These are phyloP conservation scores for Pomatorhinus ruficollis DNA, from an alignment of 2,113 vertebrate species.

Conservation along the genomic window DNA sequence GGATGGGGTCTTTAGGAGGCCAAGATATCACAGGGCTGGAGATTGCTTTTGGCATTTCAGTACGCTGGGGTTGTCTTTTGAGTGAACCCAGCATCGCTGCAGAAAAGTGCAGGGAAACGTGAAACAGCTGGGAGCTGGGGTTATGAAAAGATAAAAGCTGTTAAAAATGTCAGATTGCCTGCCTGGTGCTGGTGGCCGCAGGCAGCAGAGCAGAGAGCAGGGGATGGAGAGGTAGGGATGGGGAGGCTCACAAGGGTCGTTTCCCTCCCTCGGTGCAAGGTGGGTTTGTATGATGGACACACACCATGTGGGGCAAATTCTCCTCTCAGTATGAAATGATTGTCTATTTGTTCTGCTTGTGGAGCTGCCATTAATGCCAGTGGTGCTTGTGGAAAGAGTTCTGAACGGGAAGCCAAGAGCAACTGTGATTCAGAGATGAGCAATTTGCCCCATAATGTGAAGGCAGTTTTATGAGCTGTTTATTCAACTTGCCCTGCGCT, in stretches of 20 bases:
- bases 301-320: constrained; percentile 29
- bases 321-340: constrained; percentile 50
- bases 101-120: background rate
- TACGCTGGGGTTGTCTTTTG: background rate
- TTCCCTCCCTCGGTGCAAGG: background rate
- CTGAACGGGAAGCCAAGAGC: background rate
- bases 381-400: background rate
- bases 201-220: background rate
- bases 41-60: constrained; percentile 22
- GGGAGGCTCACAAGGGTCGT: background rate
- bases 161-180: constrained; percentile 11
- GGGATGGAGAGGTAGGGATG: background rate
- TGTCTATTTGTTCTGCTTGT: constrained; percentile 59
- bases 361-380: constrained; percentile 13
- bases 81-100: background rate
- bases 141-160: background rate
- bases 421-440: constrained; percentile 49
- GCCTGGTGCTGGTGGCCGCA: background rate
- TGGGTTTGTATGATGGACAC: background rate
- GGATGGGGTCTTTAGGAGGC: constrained; percentile 24
- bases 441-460: constrained; percentile 51
- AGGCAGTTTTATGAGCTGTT: constrained; percentile 1
- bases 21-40: background rate
- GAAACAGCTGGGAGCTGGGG: background rate
- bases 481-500: background rate